phyloP scores from a whole-genome alignment of 92 coral and sea anemone genomes.

The Heliopora coerulea region DNA sequence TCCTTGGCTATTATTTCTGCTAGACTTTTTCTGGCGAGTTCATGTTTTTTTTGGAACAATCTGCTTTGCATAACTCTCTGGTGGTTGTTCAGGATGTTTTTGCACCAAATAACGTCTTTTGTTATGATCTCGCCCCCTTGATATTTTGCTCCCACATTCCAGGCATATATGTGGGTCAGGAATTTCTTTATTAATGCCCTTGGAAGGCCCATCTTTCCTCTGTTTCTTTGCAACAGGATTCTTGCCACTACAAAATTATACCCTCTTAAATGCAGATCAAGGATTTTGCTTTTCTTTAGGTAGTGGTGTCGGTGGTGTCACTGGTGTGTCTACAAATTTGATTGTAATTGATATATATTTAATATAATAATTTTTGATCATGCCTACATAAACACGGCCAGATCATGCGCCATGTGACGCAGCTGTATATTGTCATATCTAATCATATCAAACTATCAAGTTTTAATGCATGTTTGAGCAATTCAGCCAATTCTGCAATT shows the following conservation, averaged over 20 bases:
- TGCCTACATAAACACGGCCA: too few species aligned
- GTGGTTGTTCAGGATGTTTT: background rate
- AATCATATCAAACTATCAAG: too few species aligned
- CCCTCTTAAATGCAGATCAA: constrained; percentile 16
- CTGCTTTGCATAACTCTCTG: background rate
- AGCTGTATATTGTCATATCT: too few species aligned
- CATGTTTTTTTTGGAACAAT: constrained; percentile 14
- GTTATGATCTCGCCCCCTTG: constrained; percentile 16
- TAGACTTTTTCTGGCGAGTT: background rate
- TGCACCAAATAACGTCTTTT: constrained; percentile 16
- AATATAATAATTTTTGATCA: too few species aligned
- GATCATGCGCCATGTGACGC: too few species aligned
- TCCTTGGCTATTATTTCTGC: background rate
- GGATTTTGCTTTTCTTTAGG: too few species aligned
- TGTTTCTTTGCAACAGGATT: too few species aligned
- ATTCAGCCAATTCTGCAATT: too few species aligned
- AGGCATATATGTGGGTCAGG: constrained; percentile 14
- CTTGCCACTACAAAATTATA: background rate
- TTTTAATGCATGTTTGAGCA: too few species aligned
- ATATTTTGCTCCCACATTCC: constrained; percentile 1
- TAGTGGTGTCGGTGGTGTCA: too few species aligned
- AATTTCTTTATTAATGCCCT: background rate
- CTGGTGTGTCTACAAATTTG: too few species aligned
- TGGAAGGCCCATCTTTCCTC: background rate
- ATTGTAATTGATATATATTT: too few species aligned